A percentile compares a stretch with the other conserved stretches of the same genome.
phyloP scores from a whole-genome alignment of 2,888 invertebrate species.

The Yponomeuta cagnagella region DNA sequence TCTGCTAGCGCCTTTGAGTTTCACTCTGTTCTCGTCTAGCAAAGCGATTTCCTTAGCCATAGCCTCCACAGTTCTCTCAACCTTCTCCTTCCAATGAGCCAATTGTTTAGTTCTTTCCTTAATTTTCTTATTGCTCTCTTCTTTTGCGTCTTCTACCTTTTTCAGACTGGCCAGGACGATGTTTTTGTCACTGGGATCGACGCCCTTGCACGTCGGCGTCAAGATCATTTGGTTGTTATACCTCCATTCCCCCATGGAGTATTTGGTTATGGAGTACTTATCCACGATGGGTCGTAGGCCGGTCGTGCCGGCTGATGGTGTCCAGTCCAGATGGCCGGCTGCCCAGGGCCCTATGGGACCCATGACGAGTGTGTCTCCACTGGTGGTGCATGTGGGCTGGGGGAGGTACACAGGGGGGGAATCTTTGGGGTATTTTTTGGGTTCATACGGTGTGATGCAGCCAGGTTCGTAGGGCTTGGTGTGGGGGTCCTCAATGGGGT shows the following conservation, averaged over 20 bases:
- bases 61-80: slow-evolving; percentile 77
- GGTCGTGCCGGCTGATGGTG: slow-evolving; percentile 81
- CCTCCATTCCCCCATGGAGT: slow-evolving; percentile 84
- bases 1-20: slow-evolving; percentile 79
- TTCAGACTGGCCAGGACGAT: slow-evolving; percentile 36
- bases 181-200: slow-evolving; percentile 22
- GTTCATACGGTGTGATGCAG: slow-evolving; percentile 42
- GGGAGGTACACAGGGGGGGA: slow-evolving; percentile 61
- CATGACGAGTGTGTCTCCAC: slow-evolving; percentile 62
- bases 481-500: slow-evolving; percentile 13
- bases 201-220: slow-evolving; percentile 19
- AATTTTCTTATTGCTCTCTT: slow-evolving; percentile 54
- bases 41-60: slow-evolving; percentile 80
- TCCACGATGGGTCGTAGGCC: slow-evolving; percentile 86
- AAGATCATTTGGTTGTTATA: slow-evolving; percentile 72
- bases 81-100: slow-evolving; percentile 80
- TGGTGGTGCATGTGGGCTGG: slow-evolving; percentile 57
- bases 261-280: slow-evolving; percentile 84
- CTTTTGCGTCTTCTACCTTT: slow-evolving; percentile 52
- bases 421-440: slow-evolving; percentile 43
- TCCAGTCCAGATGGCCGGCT: slow-evolving; percentile 84
- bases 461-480: slow-evolving; percentile 53
- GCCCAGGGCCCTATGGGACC: slow-evolving; percentile 81
- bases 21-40: slow-evolving; percentile 78
- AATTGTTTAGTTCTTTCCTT: slow-evolving; percentile 53